Evolutionary conservation across 1,140 invertebrate genomes (phyloP).

Genomic region (Lepeophtheirus salmonis): DNA sequence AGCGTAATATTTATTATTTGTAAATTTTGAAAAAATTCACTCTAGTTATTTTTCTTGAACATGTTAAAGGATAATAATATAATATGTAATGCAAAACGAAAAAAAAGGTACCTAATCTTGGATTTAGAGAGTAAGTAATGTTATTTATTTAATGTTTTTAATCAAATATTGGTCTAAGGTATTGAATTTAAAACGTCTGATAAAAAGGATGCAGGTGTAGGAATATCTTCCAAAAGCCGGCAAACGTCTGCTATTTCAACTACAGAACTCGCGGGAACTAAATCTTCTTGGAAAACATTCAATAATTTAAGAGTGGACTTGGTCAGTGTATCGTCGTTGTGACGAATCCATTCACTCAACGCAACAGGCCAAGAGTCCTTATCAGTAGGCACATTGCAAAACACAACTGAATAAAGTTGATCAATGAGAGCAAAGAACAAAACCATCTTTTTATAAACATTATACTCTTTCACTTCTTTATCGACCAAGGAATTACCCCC

Average conservation of each 20-base stretch:
- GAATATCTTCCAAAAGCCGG: slow-evolving; percentile 14
- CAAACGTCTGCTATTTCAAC: slow-evolving; percentile 16
- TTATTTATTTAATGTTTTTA: neutral
- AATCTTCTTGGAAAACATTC: slow-evolving; percentile 60
- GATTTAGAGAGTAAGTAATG: no score
- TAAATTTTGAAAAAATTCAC: no score
- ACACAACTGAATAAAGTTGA: slow-evolving; percentile 46
- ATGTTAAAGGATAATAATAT: no score
- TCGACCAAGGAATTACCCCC: slow-evolving; percentile 25
- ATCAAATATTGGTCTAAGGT: neutral
- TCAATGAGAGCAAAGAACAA: slow-evolving; percentile 65
- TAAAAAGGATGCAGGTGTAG: slow-evolving; percentile 7
- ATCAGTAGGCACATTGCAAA: slow-evolving; percentile 27
- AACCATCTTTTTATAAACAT: slow-evolving; percentile 61
- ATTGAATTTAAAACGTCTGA: slow-evolving; percentile 3
- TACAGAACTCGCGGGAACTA: slow-evolving; percentile 38
- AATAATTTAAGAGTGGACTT: slow-evolving; percentile 69
- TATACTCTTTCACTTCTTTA: slow-evolving; percentile 43
- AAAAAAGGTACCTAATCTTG: no score
- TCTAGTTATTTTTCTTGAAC: no score
- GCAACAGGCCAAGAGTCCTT: slow-evolving; percentile 62
- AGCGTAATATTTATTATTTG: no score
- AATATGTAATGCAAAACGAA: no score
- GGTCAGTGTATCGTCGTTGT: slow-evolving; percentile 71
- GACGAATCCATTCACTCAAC: slow-evolving; percentile 76